These are phyloP conservation scores for Nephila pilipes DNA, from an alignment of 1,140 invertebrate species.

Conservation along the genomic window DNA sequence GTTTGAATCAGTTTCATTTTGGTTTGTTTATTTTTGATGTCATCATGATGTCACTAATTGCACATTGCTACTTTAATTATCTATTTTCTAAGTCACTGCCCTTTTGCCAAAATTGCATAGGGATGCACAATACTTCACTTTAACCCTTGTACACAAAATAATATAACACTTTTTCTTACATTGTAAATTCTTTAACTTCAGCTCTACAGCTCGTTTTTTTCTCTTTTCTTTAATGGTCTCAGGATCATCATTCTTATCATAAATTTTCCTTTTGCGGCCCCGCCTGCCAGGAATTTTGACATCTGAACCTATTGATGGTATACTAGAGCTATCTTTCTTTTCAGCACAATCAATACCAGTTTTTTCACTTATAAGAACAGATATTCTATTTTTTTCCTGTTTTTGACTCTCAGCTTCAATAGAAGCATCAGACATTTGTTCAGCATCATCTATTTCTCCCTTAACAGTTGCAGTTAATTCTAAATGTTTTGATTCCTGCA, in stretches of 20 bases:
- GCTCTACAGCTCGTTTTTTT: slow-evolving; percentile 70
- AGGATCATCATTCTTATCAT: slow-evolving; percentile 71
- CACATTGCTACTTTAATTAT: too few species aligned
- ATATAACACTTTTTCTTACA: slow-evolving; percentile 41
- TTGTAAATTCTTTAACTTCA: slow-evolving; percentile 68
- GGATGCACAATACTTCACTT: too few species aligned
- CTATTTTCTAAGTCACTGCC: too few species aligned
- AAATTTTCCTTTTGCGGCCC: slow-evolving; percentile 45
- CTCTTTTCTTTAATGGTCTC: slow-evolving; percentile 61
- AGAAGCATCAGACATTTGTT: background rate
- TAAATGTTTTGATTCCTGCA: background rate
- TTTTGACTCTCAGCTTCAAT: background rate
- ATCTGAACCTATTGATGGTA: background rate
- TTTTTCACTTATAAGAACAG: background rate
- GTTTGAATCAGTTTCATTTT: too few species aligned
- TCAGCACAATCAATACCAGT: background rate
- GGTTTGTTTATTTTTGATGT: too few species aligned
- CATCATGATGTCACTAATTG: too few species aligned
- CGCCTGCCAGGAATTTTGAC: background rate
- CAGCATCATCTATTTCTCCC: background rate
- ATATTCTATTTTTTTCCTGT: background rate
- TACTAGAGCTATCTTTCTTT: background rate
- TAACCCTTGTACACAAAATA: too few species aligned
- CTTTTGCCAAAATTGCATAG: too few species aligned
- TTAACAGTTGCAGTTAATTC: background rate